phyloP scores from a whole-genome alignment of 2,797 vertebrate genomes.

The Sylvilagus floridanus region DNA sequence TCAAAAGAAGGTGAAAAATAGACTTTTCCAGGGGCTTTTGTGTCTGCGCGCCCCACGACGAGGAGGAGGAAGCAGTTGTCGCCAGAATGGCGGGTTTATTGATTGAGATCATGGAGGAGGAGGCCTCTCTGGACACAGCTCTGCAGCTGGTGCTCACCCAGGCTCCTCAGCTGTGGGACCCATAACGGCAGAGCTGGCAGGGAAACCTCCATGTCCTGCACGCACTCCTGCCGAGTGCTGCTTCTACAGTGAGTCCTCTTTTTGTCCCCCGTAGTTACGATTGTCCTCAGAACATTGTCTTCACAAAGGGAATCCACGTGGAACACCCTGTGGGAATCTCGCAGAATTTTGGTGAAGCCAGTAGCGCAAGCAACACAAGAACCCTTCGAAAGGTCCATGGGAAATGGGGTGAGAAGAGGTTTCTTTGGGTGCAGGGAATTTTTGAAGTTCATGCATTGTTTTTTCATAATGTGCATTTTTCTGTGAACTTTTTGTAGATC shows the following conservation, averaged over 20 bases:
- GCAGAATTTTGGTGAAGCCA: neutral
- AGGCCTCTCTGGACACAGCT: neutral
- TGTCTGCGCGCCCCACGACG: neutral
- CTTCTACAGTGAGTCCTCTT: neutral
- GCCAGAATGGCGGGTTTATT: neutral
- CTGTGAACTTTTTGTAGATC: too few relatives aligned
- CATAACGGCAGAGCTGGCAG: neutral
- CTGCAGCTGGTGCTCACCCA: neutral
- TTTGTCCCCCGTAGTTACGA: neutral
- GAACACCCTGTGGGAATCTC: neutral
- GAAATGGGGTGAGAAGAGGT: too few relatives aligned
- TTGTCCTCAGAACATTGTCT: constrained; percentile 10
- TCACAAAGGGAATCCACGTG: neutral
- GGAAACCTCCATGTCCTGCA: constrained; percentile 30
- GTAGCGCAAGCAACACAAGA: neutral
- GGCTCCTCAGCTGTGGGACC: neutral
- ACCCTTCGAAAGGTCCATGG: too few relatives aligned
- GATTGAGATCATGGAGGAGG: constrained; percentile 50
- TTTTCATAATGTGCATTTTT: too few relatives aligned
- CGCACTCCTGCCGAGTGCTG: neutral
- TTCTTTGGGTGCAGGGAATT: too few relatives aligned
- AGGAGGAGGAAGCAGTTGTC: neutral
- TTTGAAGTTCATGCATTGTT: too few relatives aligned
- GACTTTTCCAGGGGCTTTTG: constrained; percentile 49
- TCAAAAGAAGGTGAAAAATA: constrained; percentile 73